These are phyloP conservation scores for Ageneiosus marmoratus DNA, from an alignment of 2,113 vertebrate genomes.

Conservation along the genomic window DNA sequence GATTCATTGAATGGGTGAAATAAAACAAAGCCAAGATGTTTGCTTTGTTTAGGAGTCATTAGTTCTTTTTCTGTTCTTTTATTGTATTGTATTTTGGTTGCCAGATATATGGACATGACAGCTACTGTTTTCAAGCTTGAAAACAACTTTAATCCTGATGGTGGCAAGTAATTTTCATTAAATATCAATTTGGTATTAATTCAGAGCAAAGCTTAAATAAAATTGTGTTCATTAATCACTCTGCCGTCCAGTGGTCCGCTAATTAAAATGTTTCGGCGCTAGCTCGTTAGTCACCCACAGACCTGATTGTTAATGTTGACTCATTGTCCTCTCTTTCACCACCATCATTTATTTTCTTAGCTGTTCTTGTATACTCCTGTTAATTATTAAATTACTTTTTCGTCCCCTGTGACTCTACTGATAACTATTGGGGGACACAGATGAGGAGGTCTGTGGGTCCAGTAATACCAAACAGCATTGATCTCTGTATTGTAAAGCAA, in stretches of 20 bases:
- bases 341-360: constrained; percentile 80
- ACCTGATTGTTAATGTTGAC: constrained; percentile 82
- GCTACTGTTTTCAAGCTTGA: constrained; percentile 52
- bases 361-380: constrained; percentile 78
- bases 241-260: constrained; percentile 75
- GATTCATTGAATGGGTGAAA: constrained; percentile 3
- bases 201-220: constrained; percentile 80
- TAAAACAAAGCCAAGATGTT: constrained; percentile 39
- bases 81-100: neutral
- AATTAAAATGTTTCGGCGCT: constrained; percentile 79
- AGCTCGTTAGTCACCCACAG: constrained; percentile 80
- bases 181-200: constrained; percentile 85
- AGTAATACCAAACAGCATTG: constrained; percentile 35
- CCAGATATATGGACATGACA: constrained; percentile 32
- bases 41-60: constrained; percentile 46
- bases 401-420: constrained; percentile 65
- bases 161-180: constrained; percentile 82
- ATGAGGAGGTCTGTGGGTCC: constrained; percentile 42
- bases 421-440: constrained; percentile 64
- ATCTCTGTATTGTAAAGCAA: constrained; percentile 15
- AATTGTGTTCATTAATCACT: constrained; percentile 83
- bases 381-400: constrained; percentile 77
- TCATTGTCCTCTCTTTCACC: constrained; percentile 76
- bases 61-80: neutral
- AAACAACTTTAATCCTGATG: constrained; percentile 74